Base-by-base conservation (phyloP, 2,888 invertebrate genomes). In the Diplolepis rosae region DNA sequence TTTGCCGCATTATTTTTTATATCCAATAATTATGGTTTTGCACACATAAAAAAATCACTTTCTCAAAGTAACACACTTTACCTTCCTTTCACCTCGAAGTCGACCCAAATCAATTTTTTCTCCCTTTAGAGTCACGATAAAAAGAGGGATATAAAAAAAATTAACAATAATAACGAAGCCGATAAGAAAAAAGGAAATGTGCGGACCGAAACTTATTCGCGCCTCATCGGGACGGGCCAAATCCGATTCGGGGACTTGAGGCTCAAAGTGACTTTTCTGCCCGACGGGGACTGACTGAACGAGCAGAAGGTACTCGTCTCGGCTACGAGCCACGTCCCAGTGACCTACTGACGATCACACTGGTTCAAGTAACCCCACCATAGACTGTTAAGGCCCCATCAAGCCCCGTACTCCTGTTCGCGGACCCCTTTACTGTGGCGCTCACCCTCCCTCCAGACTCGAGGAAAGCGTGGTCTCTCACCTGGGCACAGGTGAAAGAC, bases 231-330 rank as follows among this genome's bases (percentile, higher is more conserved):
- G 75, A 76, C 79, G 75, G 75, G 73, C 70, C 77, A 75, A 66
- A 65, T 68, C 56, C 73, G 72, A 69, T 66, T 69, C 66, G 66
- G 56, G 48, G 69, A 61, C 70, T 75, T 71, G 69, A 75, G 83
- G 82, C 84, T 84, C 84, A 84, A 80, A 83, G 83, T 85, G 85
- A 80, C 83, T 87, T 81, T 82, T 83, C 81, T 86, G 87, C 84
- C 87, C 86, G 87, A 82, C 85, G 87, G 81, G 84, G 84, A 87
- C 85, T 86, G 85, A 88, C 88, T 88, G 88, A 87, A 85, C 84
- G 85, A 84, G 83, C 82, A 79, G 83, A 82, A 83, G 82, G 83
- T 81, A 79, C 86, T 86, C 83, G 84, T 85, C 85, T 85, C 83
- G 83, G 83, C 84, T 83, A 80, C 82, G 82, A 86, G 87, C 84